Base-by-base conservation (phyloP, 1,140 invertebrate species). In the Scaptomyza hsui region DNA sequence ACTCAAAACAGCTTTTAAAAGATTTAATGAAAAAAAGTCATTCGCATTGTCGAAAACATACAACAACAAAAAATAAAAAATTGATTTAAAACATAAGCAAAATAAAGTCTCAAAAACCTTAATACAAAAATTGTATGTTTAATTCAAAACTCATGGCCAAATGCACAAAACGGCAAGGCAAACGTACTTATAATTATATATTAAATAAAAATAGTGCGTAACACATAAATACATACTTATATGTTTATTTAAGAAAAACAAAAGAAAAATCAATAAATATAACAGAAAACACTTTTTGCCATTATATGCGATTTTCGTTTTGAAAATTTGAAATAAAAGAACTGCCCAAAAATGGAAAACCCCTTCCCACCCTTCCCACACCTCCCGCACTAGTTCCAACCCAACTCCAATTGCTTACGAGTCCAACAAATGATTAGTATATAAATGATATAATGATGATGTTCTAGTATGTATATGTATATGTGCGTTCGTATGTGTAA, bases 1-100 rank as follows among this genome's bases (percentile, higher is more conserved):
- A 78, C 57, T 60, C 64, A 74, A 55, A 62, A 76, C 60, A 74
- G 80, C 80, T 85, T 85, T 77, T 74, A 63, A 81, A 80, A 67
- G 48, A 73, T 52, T 76, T 70, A 72, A 83, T 78, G 69, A 77
- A 49, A 49, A 68, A 26, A 51, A 56, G 42, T 72, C 60, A 68
- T 72, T 56, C 48, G 49, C 55, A 42, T 24, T 32, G 29, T 49
- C 48, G 19, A 61, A 51, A 16, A 44, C 44, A 52, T 35, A 35
- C 41, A 60, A 53, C 29, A 52, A 45, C 52, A 53, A 42, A 61
- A 26, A 45, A 44, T 13, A 51, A 52, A 19, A 56, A 56, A 7
- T n/a, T n/a, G n/a, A n/a, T n/a, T n/a, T n/a, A 59, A 72, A 41
- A 44, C 1, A 35, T 32, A 60, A 45, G 19, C 60, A 35, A 29